These are phyloP conservation scores for Chrysaora quinquecirrha DNA, from an alignment of 30 jellyfish, hydroid and myxozoan species.

Conservation along the genomic window DNA sequence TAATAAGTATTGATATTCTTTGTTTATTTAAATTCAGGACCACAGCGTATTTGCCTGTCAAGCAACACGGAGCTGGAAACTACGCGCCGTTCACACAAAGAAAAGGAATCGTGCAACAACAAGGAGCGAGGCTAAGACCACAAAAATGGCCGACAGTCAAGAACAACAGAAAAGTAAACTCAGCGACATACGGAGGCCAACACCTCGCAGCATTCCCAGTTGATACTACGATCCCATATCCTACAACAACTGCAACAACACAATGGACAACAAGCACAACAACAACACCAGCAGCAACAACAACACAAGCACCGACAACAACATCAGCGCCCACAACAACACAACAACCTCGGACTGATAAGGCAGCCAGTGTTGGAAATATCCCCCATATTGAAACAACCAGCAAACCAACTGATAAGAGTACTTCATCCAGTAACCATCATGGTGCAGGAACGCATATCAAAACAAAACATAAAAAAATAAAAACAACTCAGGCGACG, in stretches of 20 bases:
- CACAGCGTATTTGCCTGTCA: background rate
- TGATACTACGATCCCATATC: background rate
- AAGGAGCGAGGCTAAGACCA: background rate
- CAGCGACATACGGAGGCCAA: background rate
- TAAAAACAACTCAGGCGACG: background rate
- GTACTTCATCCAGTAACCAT: background rate
- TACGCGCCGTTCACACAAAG: background rate
- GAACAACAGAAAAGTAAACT: background rate
- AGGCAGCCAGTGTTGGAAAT: background rate
- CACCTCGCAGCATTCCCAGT: background rate
- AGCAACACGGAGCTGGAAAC: background rate
- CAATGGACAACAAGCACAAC: slow-evolving; percentile 2
- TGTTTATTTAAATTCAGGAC: background rate
- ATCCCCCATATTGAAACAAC: no score
- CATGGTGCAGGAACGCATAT: background rate
- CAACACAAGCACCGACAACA: no score
- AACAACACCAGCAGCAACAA: slow-evolving; percentile 26
- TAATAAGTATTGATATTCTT: background rate
- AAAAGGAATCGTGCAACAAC: background rate
- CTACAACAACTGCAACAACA: slow-evolving; percentile 8
- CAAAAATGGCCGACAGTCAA: background rate
- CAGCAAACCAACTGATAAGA: background rate
- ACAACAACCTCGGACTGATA: background rate
- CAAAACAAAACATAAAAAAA: background rate
- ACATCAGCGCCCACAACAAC: slow-evolving; percentile 8